phyloP scores from a whole-genome alignment of 2,888 invertebrate genomes.

The Ennomos erosarius region DNA sequence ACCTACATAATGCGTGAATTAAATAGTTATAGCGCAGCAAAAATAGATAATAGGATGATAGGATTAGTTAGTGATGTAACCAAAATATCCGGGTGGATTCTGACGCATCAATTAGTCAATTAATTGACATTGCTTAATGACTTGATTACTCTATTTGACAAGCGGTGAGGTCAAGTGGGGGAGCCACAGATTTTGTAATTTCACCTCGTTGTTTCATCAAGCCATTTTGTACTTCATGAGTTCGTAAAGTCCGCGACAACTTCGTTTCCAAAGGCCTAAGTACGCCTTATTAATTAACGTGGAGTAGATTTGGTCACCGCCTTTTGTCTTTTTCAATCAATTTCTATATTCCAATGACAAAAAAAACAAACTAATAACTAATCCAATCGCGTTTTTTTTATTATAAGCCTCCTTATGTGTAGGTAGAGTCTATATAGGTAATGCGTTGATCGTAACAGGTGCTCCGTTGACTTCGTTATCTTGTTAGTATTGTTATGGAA shows the following conservation, averaged over 20 bases:
- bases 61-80: slow-evolving; percentile 8
- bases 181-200: slow-evolving; percentile 40
- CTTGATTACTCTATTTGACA: slow-evolving; percentile 38
- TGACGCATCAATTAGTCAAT: slow-evolving; percentile 38
- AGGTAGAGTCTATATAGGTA: neutral
- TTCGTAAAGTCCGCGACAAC: neutral
- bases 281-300: too few species aligned
- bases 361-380: too few species aligned
- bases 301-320: too few species aligned
- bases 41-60: too few species aligned
- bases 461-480: slow-evolving; percentile 12
- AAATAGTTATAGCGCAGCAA: too few species aligned
- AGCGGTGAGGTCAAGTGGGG: slow-evolving; percentile 44
- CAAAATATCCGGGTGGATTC: slow-evolving; percentile 5
- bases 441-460: slow-evolving; percentile 15
- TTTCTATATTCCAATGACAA: too few species aligned
- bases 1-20: too few species aligned
- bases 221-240: neutral
- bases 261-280: neutral
- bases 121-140: slow-evolving; percentile 41
- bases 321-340: too few species aligned
- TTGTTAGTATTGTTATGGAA: slow-evolving; percentile 18
- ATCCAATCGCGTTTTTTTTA: too few species aligned
- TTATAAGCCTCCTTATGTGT: neutral
- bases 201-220: slow-evolving; percentile 9